These are phyloP conservation scores for Tinea trinotella DNA, from an alignment of 2,888 invertebrate genomes.

Conservation along the genomic window DNA sequence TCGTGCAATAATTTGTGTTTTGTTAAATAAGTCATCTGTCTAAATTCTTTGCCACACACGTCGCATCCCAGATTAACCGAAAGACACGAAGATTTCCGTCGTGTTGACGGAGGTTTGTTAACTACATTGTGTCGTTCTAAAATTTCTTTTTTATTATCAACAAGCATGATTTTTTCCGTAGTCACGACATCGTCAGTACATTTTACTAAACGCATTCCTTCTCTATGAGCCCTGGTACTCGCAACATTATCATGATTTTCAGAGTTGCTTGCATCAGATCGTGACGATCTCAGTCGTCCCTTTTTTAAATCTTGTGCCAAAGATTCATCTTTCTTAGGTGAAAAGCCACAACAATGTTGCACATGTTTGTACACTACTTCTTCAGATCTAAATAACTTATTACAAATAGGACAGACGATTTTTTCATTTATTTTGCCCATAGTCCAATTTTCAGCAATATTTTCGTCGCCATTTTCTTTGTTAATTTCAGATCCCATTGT, in stretches of 20 bases:
- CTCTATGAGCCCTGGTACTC: neutral
- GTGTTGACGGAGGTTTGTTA: neutral
- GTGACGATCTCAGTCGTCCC: neutral
- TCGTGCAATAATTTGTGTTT: constrained; percentile 57
- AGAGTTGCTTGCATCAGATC: neutral
- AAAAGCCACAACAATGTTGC: constrained; percentile 64
- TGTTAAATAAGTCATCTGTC: constrained; percentile 58
- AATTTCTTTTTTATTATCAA: neutral
- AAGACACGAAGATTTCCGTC: neutral
- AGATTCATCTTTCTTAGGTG: constrained; percentile 52
- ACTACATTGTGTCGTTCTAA: neutral
- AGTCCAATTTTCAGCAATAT: constrained; percentile 61
- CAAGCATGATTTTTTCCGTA: no score
- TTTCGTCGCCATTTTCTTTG: constrained; percentile 39
- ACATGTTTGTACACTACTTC: constrained; percentile 68
- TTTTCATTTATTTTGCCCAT: constrained; percentile 70
- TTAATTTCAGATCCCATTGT: constrained; percentile 27
- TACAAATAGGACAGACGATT: constrained; percentile 64
- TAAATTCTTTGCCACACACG: constrained; percentile 60
- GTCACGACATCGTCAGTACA: no score
- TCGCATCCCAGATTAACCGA: constrained; percentile 48
- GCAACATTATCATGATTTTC: neutral
- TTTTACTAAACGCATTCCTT: neutral
- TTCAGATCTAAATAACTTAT: constrained; percentile 62
- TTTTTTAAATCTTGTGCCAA: neutral